Evolutionary conservation across 35 echinoderm and acorn worm species (phyloP), one percentile per base, ranked within the genome.

Genomic region (Lytechinus variegatus): DNA sequence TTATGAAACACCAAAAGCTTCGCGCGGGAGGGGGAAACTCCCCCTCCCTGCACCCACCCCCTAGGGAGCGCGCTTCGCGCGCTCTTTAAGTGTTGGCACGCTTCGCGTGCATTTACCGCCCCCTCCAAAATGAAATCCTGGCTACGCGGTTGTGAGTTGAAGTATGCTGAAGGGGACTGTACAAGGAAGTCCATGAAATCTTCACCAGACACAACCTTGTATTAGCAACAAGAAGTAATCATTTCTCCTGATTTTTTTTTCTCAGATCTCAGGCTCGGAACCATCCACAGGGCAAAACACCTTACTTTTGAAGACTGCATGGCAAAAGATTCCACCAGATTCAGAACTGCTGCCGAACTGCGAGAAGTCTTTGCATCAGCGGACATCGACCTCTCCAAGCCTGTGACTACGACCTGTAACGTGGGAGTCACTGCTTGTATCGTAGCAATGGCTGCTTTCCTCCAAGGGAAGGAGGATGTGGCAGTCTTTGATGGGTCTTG

Each of bases 401-500:
- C 98, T 28, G 27, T 99, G 60, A 94, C 96, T 1, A 95, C 98
- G 21, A 95, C 98, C 54, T 99, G 98, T 53, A 93, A 96, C 1
- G 94, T 92, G 6, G 98, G 98, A 9, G 96, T 99, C 8, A 96
- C 98, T 10, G 98, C 97, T 6, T 99, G 98, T 86, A 91, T 97
- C 71, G 57, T 97, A n/a, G 87, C 96, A 79, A 66, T 99, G 10
- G 97, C 89, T 54, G 98, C 97, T 7, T 94, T 96, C 53, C 13
- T 99, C 19, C 54, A 93, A 44, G 98, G 98, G 55, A 98, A 95
- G 52, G 95, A 99, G 24, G 98, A 98, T 19, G 95, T 97, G 21
- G 54, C 92, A 8, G 60, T 99, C 7, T 99, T 97, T 91, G 97
- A 99, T 96, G 98, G 98, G 24, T 96, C 98, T 3, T 99, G 98